Evolutionary conservation across 2,888 invertebrate genomes (phyloP), one percentile per base, ranked within the genome.

Genomic region (Autographa pulchrina): DNA sequence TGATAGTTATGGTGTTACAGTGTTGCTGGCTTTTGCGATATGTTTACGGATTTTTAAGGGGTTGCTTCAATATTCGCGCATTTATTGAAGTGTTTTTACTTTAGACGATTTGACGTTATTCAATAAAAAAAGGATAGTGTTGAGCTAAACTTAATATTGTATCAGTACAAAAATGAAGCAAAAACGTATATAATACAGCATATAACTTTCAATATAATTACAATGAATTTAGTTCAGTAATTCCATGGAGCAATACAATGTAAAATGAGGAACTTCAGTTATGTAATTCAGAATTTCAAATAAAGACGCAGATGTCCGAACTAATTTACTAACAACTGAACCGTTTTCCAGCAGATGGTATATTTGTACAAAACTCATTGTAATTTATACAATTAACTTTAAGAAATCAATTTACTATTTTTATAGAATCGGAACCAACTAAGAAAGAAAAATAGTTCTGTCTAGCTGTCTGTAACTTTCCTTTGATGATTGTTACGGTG

Each of bases 371-470:
- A 59, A 82, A 82, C 71, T 54, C 35, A 71, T 79, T 70, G 58
- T 69, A 75, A 82, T 82, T 82, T 79, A 69, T 65, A 65, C 65
- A 82, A 71, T 82, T 52, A 69, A 60, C 65, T 71, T 25, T 48
- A n/a, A 48, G 8, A 20, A 65, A 63, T 48, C 20, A 18, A 59
- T 65, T 48, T 20, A 43, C n/a, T 62, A 77, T 70, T 80, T 25
- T 61, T 70, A 62, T 66, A 1, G 16, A 38, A 60, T 2, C 25
- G 3, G 25, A 25, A 25, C 25, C 25, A 25, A 25, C 3, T 25
- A 25, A 1, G 25, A 25, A 25, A 25, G 25, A 3, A 25, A 25
- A 25, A 25, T 25, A 25, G 25, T 25, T 3, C 3, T 25, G 25
- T 25, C 25, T 25, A 25, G 25, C 1, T 25, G 25, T 25, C 25